Conservation (phyloP, 2,113 vertebrate species). For the Dromiciops gliroides region DNA sequence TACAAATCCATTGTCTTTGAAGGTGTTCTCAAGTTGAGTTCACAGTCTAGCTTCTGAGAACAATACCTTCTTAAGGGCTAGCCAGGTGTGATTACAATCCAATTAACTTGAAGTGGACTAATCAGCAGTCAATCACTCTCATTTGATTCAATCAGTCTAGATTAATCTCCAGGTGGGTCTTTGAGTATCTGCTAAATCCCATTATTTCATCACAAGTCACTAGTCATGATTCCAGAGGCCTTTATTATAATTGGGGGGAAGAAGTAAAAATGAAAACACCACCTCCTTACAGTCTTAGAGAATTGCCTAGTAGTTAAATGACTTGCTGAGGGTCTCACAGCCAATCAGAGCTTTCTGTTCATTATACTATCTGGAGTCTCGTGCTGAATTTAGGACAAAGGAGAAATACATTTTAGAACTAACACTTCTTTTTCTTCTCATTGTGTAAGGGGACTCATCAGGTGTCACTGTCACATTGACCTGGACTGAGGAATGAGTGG, state of each 20-base stretch:
- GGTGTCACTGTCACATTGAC: neutral
- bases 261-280: neutral
- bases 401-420: neutral
- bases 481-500: neutral
- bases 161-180: too few species aligned
- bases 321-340: neutral
- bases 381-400: neutral
- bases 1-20: too few species aligned
- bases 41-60: too few species aligned
- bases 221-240: neutral
- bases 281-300: neutral
- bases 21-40: too few species aligned
- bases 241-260: neutral
- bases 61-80: too few species aligned
- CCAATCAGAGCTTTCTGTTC: neutral
- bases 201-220: too few species aligned
- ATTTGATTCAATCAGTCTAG: too few species aligned
- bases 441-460: neutral
- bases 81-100: too few species aligned
- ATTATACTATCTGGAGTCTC: neutral
- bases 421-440: neutral
- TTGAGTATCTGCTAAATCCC: too few species aligned
- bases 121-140: too few species aligned
- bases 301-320: neutral
- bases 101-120: too few species aligned